Conservation (phyloP, 2,113 vertebrate species). For the Hepsetus odoe region DNA sequence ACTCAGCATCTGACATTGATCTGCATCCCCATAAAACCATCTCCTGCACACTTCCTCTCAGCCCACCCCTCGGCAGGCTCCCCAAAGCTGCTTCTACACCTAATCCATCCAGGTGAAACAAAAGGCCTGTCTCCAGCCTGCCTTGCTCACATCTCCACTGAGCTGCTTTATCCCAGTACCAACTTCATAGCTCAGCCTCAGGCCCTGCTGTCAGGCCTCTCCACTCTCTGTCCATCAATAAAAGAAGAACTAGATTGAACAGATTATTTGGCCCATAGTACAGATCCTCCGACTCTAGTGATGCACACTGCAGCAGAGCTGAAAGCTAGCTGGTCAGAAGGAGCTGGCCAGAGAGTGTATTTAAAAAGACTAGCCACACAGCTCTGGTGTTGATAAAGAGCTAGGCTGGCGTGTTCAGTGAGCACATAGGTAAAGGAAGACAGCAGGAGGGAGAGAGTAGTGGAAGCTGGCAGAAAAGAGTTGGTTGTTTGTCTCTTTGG, state of each 20-base stretch:
- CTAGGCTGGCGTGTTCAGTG: neutral
- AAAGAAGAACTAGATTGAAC: conserved; percentile 1
- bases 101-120: conserved; percentile 27
- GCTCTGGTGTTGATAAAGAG: neutral
- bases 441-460: neutral
- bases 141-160: conserved; percentile 24
- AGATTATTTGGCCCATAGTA: conserved; percentile 1
- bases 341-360: neutral
- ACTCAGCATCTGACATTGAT: neutral
- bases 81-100: neutral
- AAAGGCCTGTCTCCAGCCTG: conserved; percentile 9
- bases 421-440: neutral
- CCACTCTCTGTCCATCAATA: neutral
- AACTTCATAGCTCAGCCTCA: conserved; percentile 1
- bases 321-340: neutral
- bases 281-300: neutral
- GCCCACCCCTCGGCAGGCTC: neutral
- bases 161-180: conserved; percentile 28
- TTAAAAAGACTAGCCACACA: neutral
- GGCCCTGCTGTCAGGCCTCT: conserved; percentile 2
- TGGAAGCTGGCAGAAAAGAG: neutral
- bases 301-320: neutral
- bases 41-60: neutral
- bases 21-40: neutral
- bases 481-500: conserved; percentile 2